Evolutionary conservation across 2,113 vertebrate genomes (phyloP), one percentile per base, ranked within the genome.

Genomic region (Amblyornis subalaris): DNA sequence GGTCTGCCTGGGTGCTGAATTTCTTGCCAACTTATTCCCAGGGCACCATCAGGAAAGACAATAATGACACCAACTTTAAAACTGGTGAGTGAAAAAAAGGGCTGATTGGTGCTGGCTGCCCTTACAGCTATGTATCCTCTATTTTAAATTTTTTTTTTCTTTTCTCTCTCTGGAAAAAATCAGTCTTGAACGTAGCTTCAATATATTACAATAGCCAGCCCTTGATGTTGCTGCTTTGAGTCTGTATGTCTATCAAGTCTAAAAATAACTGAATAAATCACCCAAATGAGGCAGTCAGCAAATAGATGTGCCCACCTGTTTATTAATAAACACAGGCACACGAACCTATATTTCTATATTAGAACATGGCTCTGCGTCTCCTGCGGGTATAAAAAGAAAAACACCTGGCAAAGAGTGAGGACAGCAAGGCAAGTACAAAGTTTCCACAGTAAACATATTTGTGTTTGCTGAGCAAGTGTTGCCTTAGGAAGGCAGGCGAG

Each of bases 221-320:
- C 28, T 44, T 50, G 36, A n/a, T 40, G 23, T 45, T 77, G 76
- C 38, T 74, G 48, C 58, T 86, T 86, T 88, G 73, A 91, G 80
- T n/a, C 54, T 76, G 53, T 65, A 90, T n/a, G n/a, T 77, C 57
- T 72, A 90, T 55, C 76, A 66, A 36, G 42, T 78, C 74, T 96
- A 96, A 97, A 97, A 97, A 96, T 96, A 97, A 93, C 70, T 14
- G 70, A 85, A 96, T 92, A 96, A 97, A 96, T 96, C 83, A 94
- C 60, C 76, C 77, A 48, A 96, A 95, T 31, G 45, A 92, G 94
- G 55, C 61, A 94, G 85, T 38, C 60, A 92, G 67, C 42, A 66
- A 89, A 72, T 28, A 86, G 73, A 89, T 89, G 88, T 61, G 11
- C 62, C 83, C 70, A 72, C 64, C 65, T 72, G 80, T 95, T 93